Conservation (phyloP, 2,113 vertebrate genomes). For the Cichladusa arquata region DNA sequence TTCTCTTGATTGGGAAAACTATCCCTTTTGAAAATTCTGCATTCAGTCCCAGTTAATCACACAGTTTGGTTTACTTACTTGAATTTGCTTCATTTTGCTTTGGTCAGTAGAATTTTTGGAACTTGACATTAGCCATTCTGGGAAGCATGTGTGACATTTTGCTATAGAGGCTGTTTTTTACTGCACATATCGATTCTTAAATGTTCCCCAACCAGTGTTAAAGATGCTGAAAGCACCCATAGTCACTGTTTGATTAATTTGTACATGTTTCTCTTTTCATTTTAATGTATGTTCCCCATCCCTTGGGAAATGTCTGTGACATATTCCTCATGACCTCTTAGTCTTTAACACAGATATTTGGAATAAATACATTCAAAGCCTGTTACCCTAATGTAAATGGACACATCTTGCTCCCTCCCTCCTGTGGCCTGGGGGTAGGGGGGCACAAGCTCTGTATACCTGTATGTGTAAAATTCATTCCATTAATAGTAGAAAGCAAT, state of each 20-base stretch:
- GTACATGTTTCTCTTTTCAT: conserved; percentile 42
- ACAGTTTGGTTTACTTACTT: conserved; percentile 9
- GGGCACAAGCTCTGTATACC: background rate
- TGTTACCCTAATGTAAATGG: conserved; percentile 44
- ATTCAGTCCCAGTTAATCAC: conserved; percentile 19
- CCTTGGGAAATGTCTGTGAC: conserved; percentile 16
- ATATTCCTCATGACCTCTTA: conserved; percentile 53
- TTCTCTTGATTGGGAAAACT: background rate
- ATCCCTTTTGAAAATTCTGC: background rate
- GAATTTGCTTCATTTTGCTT: conserved; percentile 57
- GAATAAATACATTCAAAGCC: conserved; percentile 51
- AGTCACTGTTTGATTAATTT: conserved; percentile 67
- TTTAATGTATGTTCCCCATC: conserved; percentile 56
- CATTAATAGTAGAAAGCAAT: background rate
- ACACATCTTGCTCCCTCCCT: background rate
- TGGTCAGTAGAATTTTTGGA: conserved; percentile 53
- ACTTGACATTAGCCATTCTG: conserved; percentile 61
- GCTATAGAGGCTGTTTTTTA: conserved; percentile 56
- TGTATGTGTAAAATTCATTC: background rate
- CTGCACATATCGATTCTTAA: conserved; percentile 59
- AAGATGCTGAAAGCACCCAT: conserved; percentile 60
- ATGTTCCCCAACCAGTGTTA: conserved; percentile 55
- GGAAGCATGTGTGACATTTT: conserved; percentile 62
- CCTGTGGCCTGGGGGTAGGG: background rate
- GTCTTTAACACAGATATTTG: conserved; percentile 7